Conservation (phyloP, 2,113 vertebrate species). For the Hipposideros armiger region DNA sequence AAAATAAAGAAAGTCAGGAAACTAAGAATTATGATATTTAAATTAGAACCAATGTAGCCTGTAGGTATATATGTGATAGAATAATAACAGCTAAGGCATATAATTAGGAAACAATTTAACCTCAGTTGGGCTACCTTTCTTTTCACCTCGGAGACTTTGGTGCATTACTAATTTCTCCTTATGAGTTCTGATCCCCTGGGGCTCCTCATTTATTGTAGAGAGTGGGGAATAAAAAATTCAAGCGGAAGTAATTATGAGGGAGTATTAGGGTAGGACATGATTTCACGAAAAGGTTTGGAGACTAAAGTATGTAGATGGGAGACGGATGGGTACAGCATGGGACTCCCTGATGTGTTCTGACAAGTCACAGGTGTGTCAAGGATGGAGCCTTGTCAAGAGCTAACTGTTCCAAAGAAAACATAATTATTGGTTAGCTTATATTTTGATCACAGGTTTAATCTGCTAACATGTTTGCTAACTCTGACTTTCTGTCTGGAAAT, state of each 20-base stretch:
- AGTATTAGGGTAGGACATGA: neutral
- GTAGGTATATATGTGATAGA: neutral
- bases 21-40: neutral
- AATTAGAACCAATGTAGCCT: neutral
- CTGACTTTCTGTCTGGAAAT: slow-evolving; percentile 46
- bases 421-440: slow-evolving; percentile 55
- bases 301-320: neutral
- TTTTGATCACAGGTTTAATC: slow-evolving; percentile 55
- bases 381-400: neutral
- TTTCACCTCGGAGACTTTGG: neutral
- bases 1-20: neutral
- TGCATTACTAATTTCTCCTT: neutral
- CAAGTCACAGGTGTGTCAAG: neutral
- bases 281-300: neutral
- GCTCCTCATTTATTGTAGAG: neutral
- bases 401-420: slow-evolving; percentile 40
- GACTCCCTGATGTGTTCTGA: neutral
- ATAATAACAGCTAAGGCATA: neutral
- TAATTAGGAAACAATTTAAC: neutral
- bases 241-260: slow-evolving; percentile 11
- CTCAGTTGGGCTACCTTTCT: neutral
- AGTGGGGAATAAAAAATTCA: neutral
- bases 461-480: slow-evolving; percentile 12
- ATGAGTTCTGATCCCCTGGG: neutral
- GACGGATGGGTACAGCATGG: neutral